These are phyloP conservation scores for Ianthella basta DNA, from an alignment of 37 sponge, comb jelly and placozoan genomes.

Conservation along the genomic window DNA sequence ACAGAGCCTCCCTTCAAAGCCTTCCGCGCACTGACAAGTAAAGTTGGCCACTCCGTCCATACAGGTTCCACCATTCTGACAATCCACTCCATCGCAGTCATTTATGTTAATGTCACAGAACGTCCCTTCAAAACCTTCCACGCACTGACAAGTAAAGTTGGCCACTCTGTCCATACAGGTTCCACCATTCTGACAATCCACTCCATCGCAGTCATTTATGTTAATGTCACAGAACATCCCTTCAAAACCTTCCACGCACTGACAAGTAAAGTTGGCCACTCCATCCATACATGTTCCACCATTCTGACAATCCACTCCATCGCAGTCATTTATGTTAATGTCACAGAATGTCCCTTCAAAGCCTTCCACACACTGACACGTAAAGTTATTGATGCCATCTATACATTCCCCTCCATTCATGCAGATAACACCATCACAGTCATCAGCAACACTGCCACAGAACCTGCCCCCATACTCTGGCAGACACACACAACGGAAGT, in stretches of 20 bases:
- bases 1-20: conserved; percentile 42
- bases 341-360: conserved; percentile 6
- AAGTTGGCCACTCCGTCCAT: conserved; percentile 32
- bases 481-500: conserved; percentile 26
- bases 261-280: background rate
- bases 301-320: conserved; percentile 20
- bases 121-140: conserved; percentile 7
- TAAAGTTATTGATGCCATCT: background rate
- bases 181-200: conserved; percentile 50
- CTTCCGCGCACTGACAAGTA: conserved; percentile 57
- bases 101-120: conserved; percentile 12
- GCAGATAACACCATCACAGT: conserved; percentile 18
- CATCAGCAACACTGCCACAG: conserved; percentile 30
- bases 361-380: conserved; percentile 14
- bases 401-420: conserved; percentile 19
- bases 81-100: conserved; percentile 27
- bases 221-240: conserved; percentile 10
- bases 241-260: conserved; percentile 23
- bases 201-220: conserved; percentile 27
- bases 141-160: conserved; percentile 21
- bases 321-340: conserved; percentile 10
- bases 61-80: conserved; percentile 55
- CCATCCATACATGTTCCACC: conserved; percentile 5
- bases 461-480: background rate
- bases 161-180: conserved; percentile 35